These are phyloP conservation scores for Alsophila aescularia DNA, from an alignment of 2,888 invertebrate species.

Conservation along the genomic window DNA sequence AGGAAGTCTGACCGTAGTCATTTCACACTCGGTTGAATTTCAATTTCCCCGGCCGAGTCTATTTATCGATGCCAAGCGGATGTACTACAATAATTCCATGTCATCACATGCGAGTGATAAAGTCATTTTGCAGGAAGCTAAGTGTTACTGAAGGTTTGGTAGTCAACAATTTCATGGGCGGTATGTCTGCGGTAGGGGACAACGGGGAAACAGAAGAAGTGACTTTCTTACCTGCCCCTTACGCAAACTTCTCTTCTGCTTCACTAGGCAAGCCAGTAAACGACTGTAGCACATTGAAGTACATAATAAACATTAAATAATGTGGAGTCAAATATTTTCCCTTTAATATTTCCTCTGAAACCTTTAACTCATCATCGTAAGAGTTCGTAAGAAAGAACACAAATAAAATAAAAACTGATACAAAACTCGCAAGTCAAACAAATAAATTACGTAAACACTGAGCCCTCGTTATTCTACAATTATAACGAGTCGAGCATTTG, in stretches of 20 bases:
- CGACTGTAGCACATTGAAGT: too few species aligned
- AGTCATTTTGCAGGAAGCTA: too few species aligned
- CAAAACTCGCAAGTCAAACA: conserved; percentile 37
- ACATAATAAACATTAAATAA: too few species aligned
- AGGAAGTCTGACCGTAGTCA: conserved; percentile 74
- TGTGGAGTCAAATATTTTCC: background rate
- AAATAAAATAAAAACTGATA: background rate
- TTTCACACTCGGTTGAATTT: conserved; percentile 81
- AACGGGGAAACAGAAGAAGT: too few species aligned
- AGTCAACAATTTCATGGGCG: too few species aligned
- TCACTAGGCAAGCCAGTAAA: too few species aligned
- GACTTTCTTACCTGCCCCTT: too few species aligned
- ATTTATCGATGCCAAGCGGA: conserved; percentile 66
- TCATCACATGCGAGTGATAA: conserved; percentile 27
- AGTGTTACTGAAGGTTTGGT: too few species aligned
- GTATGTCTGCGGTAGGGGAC: too few species aligned
- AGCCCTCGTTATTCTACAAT: conserved; percentile 51
- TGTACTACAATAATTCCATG: conserved; percentile 33
- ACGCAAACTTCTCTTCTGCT: too few species aligned
- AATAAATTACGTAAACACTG: conserved; percentile 45
- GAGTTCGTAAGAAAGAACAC: too few species aligned
- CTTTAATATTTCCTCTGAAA: background rate
- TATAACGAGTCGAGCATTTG: conserved; percentile 51
- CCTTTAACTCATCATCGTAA: background rate
- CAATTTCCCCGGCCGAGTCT: conserved; percentile 74